phyloP scores from a whole-genome alignment of 1,140 invertebrate species.

The Dreissena rostriformis region DNA sequence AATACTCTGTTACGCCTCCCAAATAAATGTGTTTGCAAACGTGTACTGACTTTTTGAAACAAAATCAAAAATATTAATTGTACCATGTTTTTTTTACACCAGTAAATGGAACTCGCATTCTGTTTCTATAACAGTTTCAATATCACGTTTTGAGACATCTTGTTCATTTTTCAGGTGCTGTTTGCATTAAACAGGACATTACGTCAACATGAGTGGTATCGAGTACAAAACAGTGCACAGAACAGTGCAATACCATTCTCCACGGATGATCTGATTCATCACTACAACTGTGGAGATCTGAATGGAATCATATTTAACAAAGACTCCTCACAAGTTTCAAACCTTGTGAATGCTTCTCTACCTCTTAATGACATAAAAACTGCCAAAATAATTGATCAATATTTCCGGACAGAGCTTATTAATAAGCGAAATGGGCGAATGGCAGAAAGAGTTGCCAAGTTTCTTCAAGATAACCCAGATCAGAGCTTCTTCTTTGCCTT shows the following conservation, averaged over 20 bases:
- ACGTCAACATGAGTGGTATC: conserved; percentile 82
- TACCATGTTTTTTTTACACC: too few relatives aligned
- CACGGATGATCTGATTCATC: conserved; percentile 83
- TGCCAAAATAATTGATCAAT: conserved; percentile 82
- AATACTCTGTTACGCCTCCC: too few relatives aligned
- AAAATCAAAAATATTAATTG: too few relatives aligned
- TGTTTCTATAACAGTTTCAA: too few relatives aligned
- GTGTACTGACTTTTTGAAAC: too few relatives aligned
- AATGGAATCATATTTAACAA: conserved; percentile 83
- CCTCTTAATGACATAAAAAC: conserved; percentile 73
- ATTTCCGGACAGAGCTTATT: conserved; percentile 84
- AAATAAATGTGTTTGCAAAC: too few relatives aligned
- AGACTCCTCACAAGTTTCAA: conserved; percentile 81
- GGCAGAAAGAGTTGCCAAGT: conserved; percentile 81
- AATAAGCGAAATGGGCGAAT: conserved; percentile 83
- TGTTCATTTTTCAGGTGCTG: conserved; percentile 81
- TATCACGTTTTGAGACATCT: too few relatives aligned
- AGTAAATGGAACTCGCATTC: too few relatives aligned
- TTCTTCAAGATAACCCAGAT: conserved; percentile 81
- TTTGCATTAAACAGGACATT: conserved; percentile 85
- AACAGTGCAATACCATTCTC: conserved; percentile 76
- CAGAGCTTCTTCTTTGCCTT: conserved; percentile 85
- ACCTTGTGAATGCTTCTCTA: conserved; percentile 73
- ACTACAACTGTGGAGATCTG: conserved; percentile 85
- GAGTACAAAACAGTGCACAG: conserved; percentile 67